phyloP scores from a whole-genome alignment of 2,888 invertebrate genomes.

The Erpobdella octoculata region DNA sequence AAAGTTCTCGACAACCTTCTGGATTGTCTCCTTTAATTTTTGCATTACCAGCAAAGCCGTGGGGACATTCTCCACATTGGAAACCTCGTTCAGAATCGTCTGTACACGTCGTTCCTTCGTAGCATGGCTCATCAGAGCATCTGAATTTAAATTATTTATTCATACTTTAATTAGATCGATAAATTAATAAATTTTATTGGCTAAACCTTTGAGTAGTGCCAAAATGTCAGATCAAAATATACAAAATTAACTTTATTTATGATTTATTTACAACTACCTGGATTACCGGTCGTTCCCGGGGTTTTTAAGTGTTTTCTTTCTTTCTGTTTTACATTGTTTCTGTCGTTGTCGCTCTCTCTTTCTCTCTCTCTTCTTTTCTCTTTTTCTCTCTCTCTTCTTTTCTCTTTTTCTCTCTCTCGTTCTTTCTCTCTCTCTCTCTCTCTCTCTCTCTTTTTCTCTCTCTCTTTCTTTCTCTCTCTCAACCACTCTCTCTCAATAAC shows the following conservation, averaged over 20 bases:
- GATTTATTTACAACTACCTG: too few species aligned
- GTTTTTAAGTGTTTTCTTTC: neutral
- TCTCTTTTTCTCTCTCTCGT: neutral
- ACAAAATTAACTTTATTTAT: too few species aligned
- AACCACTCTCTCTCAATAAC: too few species aligned
- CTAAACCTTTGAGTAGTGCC: too few species aligned
- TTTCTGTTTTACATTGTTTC: neutral
- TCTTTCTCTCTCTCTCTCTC: constrained; percentile 2
- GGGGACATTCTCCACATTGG: constrained; percentile 53
- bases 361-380: constrained; percentile 1
- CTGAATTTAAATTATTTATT: too few species aligned
- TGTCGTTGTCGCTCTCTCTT: neutral
- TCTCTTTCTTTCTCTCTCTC: constrained; percentile 1
- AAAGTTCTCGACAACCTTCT: constrained; percentile 18
- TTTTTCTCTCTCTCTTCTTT: constrained; percentile 1
- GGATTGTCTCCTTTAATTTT: constrained; percentile 47
- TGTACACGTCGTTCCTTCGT: neutral
- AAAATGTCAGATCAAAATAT: too few species aligned
- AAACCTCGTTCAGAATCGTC: constrained; percentile 19
- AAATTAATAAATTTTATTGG: too few species aligned
- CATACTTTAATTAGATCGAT: too few species aligned
- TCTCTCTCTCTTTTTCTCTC: constrained; percentile 1
- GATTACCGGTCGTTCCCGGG: neutral
- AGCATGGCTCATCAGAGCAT: constrained; percentile 1
- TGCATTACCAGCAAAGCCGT: constrained; percentile 43